Percentiles rank a stretch among this genome's conserved stretches.
phyloP scores from a whole-genome alignment of 2,888 invertebrate genomes.

The Panopea generosa region DNA sequence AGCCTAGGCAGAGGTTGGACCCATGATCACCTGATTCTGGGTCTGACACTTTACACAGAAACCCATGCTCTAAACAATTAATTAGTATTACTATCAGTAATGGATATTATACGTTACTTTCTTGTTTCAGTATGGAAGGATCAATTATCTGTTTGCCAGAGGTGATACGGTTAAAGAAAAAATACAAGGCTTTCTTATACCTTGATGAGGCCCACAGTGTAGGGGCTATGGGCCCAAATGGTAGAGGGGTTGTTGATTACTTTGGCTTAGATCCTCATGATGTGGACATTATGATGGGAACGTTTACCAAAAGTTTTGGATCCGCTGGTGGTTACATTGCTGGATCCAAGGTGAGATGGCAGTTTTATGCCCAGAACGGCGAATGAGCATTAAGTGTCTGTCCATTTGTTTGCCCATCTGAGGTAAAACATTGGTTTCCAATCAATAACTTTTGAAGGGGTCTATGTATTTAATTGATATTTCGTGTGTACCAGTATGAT shows the following conservation, averaged over 20 bases:
- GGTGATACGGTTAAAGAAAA: conserved; percentile 94
- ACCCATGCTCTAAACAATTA: too few species aligned
- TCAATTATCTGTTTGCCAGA: conserved; percentile 95
- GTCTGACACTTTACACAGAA: too few species aligned
- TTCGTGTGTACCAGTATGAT: too few species aligned
- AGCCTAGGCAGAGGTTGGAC: too few species aligned
- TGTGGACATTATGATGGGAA: conserved; percentile 97
- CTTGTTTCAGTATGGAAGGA: conserved; percentile 95
- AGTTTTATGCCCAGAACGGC: too few species aligned
- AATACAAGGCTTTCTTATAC: conserved; percentile 97
- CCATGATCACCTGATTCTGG: too few species aligned
- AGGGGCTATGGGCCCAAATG: conserved; percentile 95
- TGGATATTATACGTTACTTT: too few species aligned
- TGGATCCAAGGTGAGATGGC: conserved; percentile 90
- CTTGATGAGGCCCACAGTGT: conserved; percentile 99
- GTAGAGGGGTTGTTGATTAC: conserved; percentile 95
- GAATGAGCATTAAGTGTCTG: background rate
- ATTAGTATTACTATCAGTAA: too few species aligned
- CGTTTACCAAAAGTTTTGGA: conserved; percentile 99
- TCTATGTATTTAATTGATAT: too few species aligned
- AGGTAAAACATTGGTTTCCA: too few species aligned
- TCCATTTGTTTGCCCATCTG: too few species aligned
- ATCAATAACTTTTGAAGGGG: conserved; percentile 85
- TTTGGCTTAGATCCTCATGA: conserved; percentile 92
- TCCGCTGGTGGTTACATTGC: conserved; percentile 98